Conservation (phyloP, 2,797 vertebrate species). For the Moxostoma hubbsi region DNA sequence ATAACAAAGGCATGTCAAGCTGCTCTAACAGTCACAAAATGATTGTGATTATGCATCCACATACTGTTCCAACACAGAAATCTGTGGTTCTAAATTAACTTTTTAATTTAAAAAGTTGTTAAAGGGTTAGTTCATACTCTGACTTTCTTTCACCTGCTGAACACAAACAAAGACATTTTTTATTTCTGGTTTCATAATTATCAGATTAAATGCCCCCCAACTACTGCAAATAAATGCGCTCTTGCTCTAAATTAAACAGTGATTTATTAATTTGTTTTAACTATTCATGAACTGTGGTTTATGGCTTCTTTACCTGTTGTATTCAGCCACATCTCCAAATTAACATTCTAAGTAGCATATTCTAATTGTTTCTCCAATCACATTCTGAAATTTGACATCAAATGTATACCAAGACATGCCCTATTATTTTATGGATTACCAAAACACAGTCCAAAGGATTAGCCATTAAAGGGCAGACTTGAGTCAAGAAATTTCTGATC, state of each 20-base stretch:
- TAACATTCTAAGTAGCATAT: no score
- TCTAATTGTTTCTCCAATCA: background rate
- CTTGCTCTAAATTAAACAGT: background rate
- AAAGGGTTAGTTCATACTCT: no score
- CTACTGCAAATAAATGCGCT: constrained; percentile 39
- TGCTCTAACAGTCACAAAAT: constrained; percentile 45
- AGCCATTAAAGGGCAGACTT: constrained; percentile 29
- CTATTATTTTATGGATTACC: background rate
- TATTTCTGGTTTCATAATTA: constrained; percentile 48
- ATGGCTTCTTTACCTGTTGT: background rate
- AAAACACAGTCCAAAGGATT: constrained; percentile 4
- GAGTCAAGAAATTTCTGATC: constrained; percentile 47
- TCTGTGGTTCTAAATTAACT: constrained; percentile 35
- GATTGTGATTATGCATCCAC: constrained; percentile 45
- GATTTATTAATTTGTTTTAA: background rate
- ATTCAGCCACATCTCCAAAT: constrained; percentile 9
- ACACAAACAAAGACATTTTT: constrained; percentile 18
- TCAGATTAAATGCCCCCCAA: constrained; percentile 54
- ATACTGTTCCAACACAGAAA: constrained; percentile 19
- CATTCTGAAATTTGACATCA: constrained; percentile 2
- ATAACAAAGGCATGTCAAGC: constrained; percentile 43
- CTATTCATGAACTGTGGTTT: no score
- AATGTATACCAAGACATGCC: background rate
- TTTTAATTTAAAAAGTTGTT: constrained; percentile 25
- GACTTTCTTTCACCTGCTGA: no score